Conservation (phyloP, 1,140 invertebrate genomes). For the Hyposmocoma kahamanoa region DNA sequence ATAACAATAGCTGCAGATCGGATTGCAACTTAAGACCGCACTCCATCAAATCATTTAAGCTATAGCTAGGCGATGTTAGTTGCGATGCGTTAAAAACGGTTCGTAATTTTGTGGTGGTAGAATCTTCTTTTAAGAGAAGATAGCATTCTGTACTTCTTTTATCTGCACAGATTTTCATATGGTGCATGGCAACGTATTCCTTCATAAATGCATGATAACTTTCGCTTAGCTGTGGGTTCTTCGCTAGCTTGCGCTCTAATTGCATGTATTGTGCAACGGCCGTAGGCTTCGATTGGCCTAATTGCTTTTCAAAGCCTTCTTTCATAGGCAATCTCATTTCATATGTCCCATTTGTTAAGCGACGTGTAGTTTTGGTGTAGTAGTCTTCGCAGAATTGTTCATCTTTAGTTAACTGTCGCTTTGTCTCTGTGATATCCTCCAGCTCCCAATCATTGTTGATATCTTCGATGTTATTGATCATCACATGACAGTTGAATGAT, state of each 20-base stretch:
- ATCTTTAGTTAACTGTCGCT: background rate
- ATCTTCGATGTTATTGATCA: background rate
- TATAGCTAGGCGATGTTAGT: background rate
- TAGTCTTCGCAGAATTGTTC: background rate
- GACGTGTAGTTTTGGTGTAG: background rate
- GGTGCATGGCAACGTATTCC: background rate
- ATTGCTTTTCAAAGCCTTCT: background rate
- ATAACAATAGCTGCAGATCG: background rate
- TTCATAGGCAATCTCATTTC: background rate
- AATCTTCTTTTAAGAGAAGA: background rate
- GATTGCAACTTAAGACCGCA: background rate
- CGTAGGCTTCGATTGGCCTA: background rate
- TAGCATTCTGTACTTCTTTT: background rate
- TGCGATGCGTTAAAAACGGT: background rate
- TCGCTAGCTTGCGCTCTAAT: background rate
- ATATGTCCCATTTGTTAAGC: background rate
- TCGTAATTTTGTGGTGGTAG: background rate
- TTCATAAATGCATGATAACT: background rate
- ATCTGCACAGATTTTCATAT: background rate
- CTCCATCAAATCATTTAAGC: conserved; percentile 1
- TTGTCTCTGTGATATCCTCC: background rate
- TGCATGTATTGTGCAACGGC: background rate
- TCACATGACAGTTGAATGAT: background rate
- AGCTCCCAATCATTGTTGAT: background rate
- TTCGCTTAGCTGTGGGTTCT: background rate